Evolutionary conservation across 2,888 invertebrate species (phyloP).

Genomic region (Caenorhabditis sp.): DNA sequence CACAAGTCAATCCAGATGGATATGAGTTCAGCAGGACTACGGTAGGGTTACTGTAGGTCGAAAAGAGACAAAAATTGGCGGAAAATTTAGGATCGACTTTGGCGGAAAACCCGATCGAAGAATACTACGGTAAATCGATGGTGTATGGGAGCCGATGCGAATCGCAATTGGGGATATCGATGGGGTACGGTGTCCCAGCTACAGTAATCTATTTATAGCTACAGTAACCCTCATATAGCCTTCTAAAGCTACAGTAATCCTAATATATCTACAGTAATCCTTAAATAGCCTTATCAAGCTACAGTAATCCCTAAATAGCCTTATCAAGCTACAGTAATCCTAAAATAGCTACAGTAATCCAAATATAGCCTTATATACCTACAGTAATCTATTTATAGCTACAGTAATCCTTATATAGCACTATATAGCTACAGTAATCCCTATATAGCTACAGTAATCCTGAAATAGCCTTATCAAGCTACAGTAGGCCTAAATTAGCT

Average conservation of each 20-base stretch:
- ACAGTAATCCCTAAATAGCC: too few relatives aligned
- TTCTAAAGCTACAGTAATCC: not conserved
- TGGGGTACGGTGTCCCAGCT: constrained; percentile 67
- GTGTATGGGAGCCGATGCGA: constrained; percentile 82
- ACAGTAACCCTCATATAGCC: not conserved
- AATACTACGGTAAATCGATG: constrained; percentile 76
- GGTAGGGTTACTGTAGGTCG: constrained; percentile 37
- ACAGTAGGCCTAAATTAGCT: not conserved
- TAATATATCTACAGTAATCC: too few relatives aligned
- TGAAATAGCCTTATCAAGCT: too few relatives aligned
- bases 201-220: not conserved
- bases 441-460: not conserved
- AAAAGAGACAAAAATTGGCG: not conserved
- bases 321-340: too few relatives aligned
- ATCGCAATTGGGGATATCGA: constrained; percentile 82
- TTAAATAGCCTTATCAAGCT: too few relatives aligned
- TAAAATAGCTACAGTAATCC: not conserved
- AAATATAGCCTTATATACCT: too few relatives aligned
- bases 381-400: too few relatives aligned
- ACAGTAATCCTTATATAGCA: too few relatives aligned
- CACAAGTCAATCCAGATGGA: constrained; percentile 82
- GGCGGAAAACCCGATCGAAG: constrained; percentile 82
- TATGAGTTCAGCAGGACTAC: constrained; percentile 78
- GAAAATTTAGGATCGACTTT: constrained; percentile 77
- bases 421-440: too few relatives aligned